Evolutionary conservation across 2,888 invertebrate species (phyloP), one percentile per base, ranked within the genome.

Genomic region (Netelia virgata): DNA sequence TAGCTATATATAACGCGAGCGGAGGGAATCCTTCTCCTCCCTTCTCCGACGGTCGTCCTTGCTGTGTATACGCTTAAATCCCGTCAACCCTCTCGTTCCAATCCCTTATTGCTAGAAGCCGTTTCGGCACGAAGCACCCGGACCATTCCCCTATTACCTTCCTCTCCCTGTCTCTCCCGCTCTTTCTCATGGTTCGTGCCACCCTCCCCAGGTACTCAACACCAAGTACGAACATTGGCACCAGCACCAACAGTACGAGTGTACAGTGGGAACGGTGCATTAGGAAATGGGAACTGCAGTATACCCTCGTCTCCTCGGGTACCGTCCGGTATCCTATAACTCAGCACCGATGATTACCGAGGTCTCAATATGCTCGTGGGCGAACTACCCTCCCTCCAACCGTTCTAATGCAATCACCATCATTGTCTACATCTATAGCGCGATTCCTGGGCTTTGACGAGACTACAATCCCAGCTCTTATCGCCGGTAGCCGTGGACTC

Each of bases 271-370:
- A 61, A 68, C 41, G 47, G 16, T 59, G n/a, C 41, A 23, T 28
- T 55, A 11, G 68, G 76, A 66, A 82, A 72, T 82, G 50, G 18
- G 50, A 16, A 59, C 20, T 66, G 50, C 64, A 28, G 8, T 64
- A 28, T 47, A 23, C 59, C 18, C 36, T 43, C 23, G 66, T 11
- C 16, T n/a, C 14, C 43, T 50, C 23, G 55, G 57, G 23, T 16
- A 75, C 28, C 57, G 18, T 72, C 76, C 74, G 53, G 64, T 59
- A 41, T 64, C 59, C 63, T 50, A 66, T 84, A 76, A 81, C 59
- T 84, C 79, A 81, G 28, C 16, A 10, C 28, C 64, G 75, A 76
- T 57, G 53, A 80, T 78, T 63, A 43, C 16, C 36, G 59, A 28
- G 70, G 20, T 41, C 36, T 69, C 59, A 41, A 76, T 82, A 63